Conservation (phyloP, 1,140 invertebrate species). For the Chlorops oryzae region DNA sequence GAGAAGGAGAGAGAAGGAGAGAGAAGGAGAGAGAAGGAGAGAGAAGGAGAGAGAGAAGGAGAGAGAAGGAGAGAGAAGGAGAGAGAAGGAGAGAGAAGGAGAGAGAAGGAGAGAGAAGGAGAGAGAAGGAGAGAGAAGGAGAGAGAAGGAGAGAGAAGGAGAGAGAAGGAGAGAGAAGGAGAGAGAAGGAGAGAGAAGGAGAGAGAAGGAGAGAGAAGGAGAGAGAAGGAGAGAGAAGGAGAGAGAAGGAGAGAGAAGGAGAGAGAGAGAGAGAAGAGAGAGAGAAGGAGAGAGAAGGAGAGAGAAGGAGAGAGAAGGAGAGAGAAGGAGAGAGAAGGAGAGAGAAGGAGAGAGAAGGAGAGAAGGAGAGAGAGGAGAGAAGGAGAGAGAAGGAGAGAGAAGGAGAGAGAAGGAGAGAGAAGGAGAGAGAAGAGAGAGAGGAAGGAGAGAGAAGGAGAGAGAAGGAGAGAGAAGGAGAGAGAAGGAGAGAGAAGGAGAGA, state of each 20-base stretch:
- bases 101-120: no score
- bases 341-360: neutral
- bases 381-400: neutral
- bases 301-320: neutral
- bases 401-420: neutral
- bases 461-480: neutral
- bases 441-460: neutral
- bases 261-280: neutral
- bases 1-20: no score
- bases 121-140: neutral
- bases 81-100: no score
- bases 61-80: no score
- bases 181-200: neutral
- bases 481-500: neutral
- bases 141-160: neutral
- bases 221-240: neutral
- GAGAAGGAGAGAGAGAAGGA: no score
- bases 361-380: neutral
- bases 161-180: neutral
- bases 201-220: neutral
- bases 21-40: no score
- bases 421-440: neutral
- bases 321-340: neutral
- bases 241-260: neutral
- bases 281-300: constrained; percentile 8